Evolutionary conservation across 2,113 vertebrate genomes (phyloP), one percentile per base, ranked within the genome.

Genomic region (Eupsittula cactorum): DNA sequence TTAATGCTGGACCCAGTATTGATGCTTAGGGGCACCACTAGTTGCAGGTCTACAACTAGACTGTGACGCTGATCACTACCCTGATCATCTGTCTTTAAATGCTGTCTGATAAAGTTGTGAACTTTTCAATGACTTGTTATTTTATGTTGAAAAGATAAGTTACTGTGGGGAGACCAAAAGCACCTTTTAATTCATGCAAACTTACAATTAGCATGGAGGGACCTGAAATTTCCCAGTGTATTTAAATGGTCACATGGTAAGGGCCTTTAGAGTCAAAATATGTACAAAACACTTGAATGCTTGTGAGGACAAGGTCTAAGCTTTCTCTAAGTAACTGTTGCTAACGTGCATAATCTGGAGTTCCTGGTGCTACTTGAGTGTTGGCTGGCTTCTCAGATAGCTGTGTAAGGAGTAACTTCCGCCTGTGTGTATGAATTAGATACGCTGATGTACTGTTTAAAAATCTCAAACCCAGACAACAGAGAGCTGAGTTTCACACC

Each of bases 361-460:
- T n/a, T 90, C 23, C 9, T 57, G 27, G 29, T 49, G 41, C 68
- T 73, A 24, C 33, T 23, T 5, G 5, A 29, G 52, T 52, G 6
- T 60, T 65, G 83, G 16, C 42, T 28, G 37, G 39, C 59, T 88
- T 86, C n/a, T 77, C 49, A 41, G 5, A 21, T 23, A 29, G 4
- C 2, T 77, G 25, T 67, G 33, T 44, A 0, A 50, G 35, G 41
- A 80, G 41, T 65, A 89, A 23, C 13, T 60, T 60, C 17, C 0
- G 0, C 20, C 16, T 41, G 4, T n/a, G 8, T 60, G 47, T 69
- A 16, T 37, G 78, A 31, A 25, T 19, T 28, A 8, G 7, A 2
- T 53, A 50, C 37, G 64, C 29, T 5, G 13, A 31, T 28, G n/a
- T 62, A 5, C 8, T 59, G 74, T 31, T 46, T 37, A 37, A 81